Base-by-base conservation (phyloP, 2,113 vertebrate genomes). In the Takifugu bimaculatus region DNA sequence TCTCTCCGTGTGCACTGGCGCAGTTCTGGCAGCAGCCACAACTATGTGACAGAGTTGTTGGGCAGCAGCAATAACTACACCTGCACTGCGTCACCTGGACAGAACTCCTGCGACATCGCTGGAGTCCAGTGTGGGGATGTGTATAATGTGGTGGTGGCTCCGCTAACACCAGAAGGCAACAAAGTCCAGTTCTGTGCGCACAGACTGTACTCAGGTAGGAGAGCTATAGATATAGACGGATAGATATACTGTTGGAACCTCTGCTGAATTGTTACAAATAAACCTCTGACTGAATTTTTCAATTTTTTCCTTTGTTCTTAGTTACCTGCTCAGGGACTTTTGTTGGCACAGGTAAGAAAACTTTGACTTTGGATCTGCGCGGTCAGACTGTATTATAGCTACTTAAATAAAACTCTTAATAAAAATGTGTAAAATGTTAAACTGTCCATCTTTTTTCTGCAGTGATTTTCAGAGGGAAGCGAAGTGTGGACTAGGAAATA, bases 381-480 rank as follows among this genome's bases (percentile, higher is more conserved):
- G 60, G 2, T 4, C 4, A 49, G 5, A 1, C 7, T 50, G 5
- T 14, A 53, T 50, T 11, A 6, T 6, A 58, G 39, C 28, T 32
- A 9, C 2, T 9, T 14, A 39, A 35, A 48, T 29, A 44, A 26
- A 39, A 27, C 42, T 2, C 43, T 45, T 48, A 0, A 4, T 53
- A 6, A 1, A 26, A 26, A 26, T 12, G 12, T 12, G 20, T 25
- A 50, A 6, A 6, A 50, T 39, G 27, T 27, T 20, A 54, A 29
- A 48, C 15, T 61, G 3, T 26, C 1, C 28, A 51, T 49, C 3
- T 60, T 70, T 26, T 75, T 74, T 68, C 81, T 87, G 4, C 68
- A 98, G 94, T 98, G 54, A 90, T 96, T 82, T 96, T 94, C 79
- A 91, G 92, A 90, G 93, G 94, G 70, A 96, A 92, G 85, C 92